Base-by-base conservation (phyloP, 1,140 invertebrate species). In the Drosophila neocordata region DNA sequence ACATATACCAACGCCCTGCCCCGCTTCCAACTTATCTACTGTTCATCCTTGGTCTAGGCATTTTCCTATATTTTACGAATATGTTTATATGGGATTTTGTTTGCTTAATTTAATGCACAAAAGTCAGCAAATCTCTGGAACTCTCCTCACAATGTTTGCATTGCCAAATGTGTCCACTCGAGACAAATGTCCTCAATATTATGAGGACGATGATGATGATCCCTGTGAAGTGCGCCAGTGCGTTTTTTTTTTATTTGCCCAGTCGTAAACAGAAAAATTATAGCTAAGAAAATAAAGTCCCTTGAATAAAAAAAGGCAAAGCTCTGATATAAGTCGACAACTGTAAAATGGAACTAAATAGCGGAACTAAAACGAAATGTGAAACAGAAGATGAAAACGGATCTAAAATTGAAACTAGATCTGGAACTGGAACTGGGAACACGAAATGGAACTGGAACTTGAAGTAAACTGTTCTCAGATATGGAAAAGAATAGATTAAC, bases 11-110 rank as follows among this genome's bases (percentile, higher is more conserved):
- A n/a, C n/a, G n/a, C n/a, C n/a, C 41, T 48, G 2, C 41, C 7
- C 4, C 41, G 15, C 41, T 12, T 7, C 34, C 34, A 2, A 1
- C 11, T 11, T 0, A 34, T 44, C 41, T 15, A 15, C 6, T 44
- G 7, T 18, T 11, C 15, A 6, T 48, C 8, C 15, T 48, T 34
- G 27, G 24, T 15, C 53, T 56, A 55, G 52, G 24, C 27, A 56
- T 34, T 79, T 81, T 66, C 60, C 56, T 69, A 84, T 75, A 84
- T 87, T 84, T 80, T 80, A 85, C 18, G 77, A 77, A 77, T 77
- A 55, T 77, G 67, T 76, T 72, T 72, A 75, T 80, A 56, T 69
- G 69, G 24, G 69, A 57, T 34, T 79, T 66, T 67, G 59, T 61
- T 63, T 71, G 68, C 56, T 64, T 51, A 61, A 55, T 57, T 62